Percentiles rank a stretch among this genome's conserved stretches.
These are phyloP conservation scores for Dicentrarchus labrax DNA, from an alignment of 2,113 vertebrate genomes.

Conservation along the genomic window DNA sequence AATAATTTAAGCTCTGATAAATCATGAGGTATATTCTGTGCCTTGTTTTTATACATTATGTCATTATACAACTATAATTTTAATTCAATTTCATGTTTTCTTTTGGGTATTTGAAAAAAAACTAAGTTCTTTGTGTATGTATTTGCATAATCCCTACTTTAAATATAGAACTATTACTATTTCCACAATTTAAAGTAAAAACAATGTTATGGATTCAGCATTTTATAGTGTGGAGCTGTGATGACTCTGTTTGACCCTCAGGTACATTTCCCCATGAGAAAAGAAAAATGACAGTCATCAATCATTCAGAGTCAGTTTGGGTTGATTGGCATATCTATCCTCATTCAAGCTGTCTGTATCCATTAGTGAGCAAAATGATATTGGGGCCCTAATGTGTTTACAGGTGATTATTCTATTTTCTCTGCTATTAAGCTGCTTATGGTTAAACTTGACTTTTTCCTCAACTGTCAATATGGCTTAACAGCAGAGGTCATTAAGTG, in stretches of 20 bases:
- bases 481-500: slow-evolving; percentile 61
- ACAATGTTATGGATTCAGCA: neutral
- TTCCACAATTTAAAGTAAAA: neutral
- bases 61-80: too few relatives aligned
- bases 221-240: neutral
- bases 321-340: slow-evolving; percentile 80
- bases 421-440: slow-evolving; percentile 44
- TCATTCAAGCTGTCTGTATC: slow-evolving; percentile 79
- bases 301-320: slow-evolving; percentile 68
- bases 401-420: slow-evolving; percentile 54
- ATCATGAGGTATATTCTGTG: neutral
- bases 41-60: neutral
- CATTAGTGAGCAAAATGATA: slow-evolving; percentile 71
- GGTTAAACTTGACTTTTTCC: slow-evolving; percentile 39
- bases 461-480: slow-evolving; percentile 39
- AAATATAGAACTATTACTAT: neutral
- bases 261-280: slow-evolving; percentile 34
- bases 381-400: slow-evolving; percentile 58
- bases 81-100: neutral
- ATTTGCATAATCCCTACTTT: too few relatives aligned
- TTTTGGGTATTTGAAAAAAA: neutral
- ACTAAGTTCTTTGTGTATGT: neutral
- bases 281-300: slow-evolving; percentile 76
- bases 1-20: neutral
- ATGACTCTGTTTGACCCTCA: slow-evolving; percentile 27